Base-by-base conservation (phyloP, 2,797 vertebrate species). In the Cynopterus sphinx region DNA sequence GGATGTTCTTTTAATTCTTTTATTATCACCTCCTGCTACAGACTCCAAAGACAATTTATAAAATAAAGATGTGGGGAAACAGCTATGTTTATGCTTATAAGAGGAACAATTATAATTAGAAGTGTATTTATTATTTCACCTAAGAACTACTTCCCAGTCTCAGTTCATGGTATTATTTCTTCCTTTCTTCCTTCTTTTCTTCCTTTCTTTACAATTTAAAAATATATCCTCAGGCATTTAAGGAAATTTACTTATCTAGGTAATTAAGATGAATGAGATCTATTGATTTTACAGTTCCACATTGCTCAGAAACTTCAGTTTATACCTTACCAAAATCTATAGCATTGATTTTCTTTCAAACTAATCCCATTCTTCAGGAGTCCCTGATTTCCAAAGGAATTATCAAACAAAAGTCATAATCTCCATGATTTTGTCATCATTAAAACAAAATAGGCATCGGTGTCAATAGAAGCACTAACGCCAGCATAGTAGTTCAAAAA, bases 371-470 rank as follows among this genome's bases (percentile, higher is more conserved):
- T 74, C 86, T 46, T 75, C 57, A 31, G 24, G 33, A 78, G 17
- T 75, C 70, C 82, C 53, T 55, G 8, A 36, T 91, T 84, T 57
- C 26, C 57, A 39, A 59, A 84, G 84, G 55, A 86, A 95, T 89
- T 9, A 39, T 91, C 28, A 96, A 16, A 73, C 7, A 63, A 39
- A 94, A 96, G 33, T 99, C 98, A 99, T 88, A 99, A 98, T 96
- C 98, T 99, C 99, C 99, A 99, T 87, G 98, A 98, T 43, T 98
- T 99, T 94, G 78, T 99, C 99, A 99, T 99, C 99, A 99, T 99
- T 36, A 99, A 98, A 93, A 99, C 97, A 31, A 99, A 99, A 98
- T 99, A 99, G 31, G 98, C 98, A 75, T 99, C 99, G 0, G 94
- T 99, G 96, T 99, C 99, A 3, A 99, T 98, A 67, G 99, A 99